Base-by-base conservation (phyloP, 1,140 invertebrate species). In the Paracyclopina nana region DNA sequence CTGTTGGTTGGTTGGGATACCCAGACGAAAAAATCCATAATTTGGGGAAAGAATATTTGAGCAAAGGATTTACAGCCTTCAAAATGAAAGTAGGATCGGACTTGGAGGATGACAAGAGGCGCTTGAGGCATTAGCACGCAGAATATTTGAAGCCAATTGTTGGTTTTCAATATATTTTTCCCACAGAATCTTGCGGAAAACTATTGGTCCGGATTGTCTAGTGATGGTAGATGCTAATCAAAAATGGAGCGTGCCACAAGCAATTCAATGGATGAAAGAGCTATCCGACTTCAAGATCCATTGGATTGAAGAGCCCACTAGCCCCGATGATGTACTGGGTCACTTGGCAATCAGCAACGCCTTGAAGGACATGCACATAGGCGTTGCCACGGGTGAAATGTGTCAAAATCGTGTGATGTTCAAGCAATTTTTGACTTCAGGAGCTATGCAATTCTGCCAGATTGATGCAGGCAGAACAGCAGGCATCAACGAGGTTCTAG, bases 271-370 rank as follows among this genome's bases (percentile, higher is more conserved):
- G 83, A 83, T 88, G 77, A 77, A 75, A 58, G 59, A 76, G 44
- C 59, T 92, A 28, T 70, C 74, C 0, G 65, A 75, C 22, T 82
- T 78, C 56, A 78, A 82, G 54, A 74, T 78, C 6, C 62, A 76
- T 16, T 92, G 85, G 85, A 90, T 92, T 55, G 86, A 92, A 65
- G 87, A 92, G 60, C 87, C 87, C 5, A 92, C 86, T 0, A 83
- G 79, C 6, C 85, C 86, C 2, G 86, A 92, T 63, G 87, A 92
- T 62, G 66, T 88, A 6, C 63, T 86, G 3, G 86, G 85, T 5
- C 84, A 91, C 66, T 5, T 48, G 4, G 22, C 25, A 14, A 29
- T 48, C 14, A 48, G 45, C 25, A 12, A 48, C 6, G 45, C 45
- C 11, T 14, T 48, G 6, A 20, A 38, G 20, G 76, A 78, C 0